Percentiles rank a stretch among this genome's conserved stretches.
phyloP scores from a whole-genome alignment of 2,113 vertebrate genomes.

The human region GRCh38 chr20:8866001-8866500 shows the following conservation, averaged over 20 bases:
- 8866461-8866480: background rate
- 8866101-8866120: background rate
- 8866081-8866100: background rate
- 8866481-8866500: background rate
- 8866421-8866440: conserved; percentile 1
- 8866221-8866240: background rate
- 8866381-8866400: background rate
- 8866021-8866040: background rate
- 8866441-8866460: background rate
- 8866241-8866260: background rate
- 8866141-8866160: background rate
- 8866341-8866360: background rate
- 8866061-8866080: background rate
- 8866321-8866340: background rate
- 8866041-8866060: background rate
- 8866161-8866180: background rate
- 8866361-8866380: background rate
- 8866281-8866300: background rate
- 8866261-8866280: background rate
- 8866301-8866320: background rate
- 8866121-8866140: background rate
- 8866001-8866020: background rate
- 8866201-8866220: background rate
- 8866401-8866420: background rate
- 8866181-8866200: background rate